Base-by-base conservation (phyloP, 1,140 invertebrate genomes). In the Anastrepha obliqua region DNA sequence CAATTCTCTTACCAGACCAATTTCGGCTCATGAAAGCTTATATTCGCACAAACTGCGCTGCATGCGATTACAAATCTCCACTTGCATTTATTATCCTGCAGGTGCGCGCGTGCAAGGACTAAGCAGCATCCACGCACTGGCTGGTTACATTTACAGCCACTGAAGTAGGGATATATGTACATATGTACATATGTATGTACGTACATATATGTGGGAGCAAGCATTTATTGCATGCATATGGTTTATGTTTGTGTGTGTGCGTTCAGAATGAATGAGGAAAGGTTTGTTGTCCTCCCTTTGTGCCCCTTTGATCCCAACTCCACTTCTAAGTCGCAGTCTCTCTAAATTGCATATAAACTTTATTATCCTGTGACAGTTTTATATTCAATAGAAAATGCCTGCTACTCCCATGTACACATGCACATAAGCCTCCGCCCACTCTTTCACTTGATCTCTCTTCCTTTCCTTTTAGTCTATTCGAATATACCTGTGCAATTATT, bases 291-390 rank as follows among this genome's bases (percentile, higher is more conserved):
- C 29, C 29, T 29, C 29, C 51, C 51, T 55, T 55, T 11, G 51
- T 55, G 6, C 51, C 11, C 51, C 11, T 8, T 55, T 55, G 6
- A 8, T 55, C 6, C 51, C 51, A 55, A 6, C 51, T 55, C 51
- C 11, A 0, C 74, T 81, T 67, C 6, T 55, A 13, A 8, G 20
- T 29, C 6, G n/a, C 15, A 81, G 74, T 47, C 74, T 0, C 20
- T 81, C 74, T 81, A 81, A 81, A 81, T 81, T 81, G 74, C 47
- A 81, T 58, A 81, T 81, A 81, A 81, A 81, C 74, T 81, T 81
- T 81, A 81, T 81, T 81, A 81, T 81, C 47, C 47, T 81, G 74
- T 81, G 74, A 81, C 74, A 81, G 74, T 81, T 81, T 81, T 81
- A 81, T 81, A 55, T 81, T 81, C 74, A 81, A 81, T 81, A 81